These are phyloP conservation scores for Sphenodon punctatus DNA, from an alignment of 2,797 vertebrate genomes.

Conservation along the genomic window DNA sequence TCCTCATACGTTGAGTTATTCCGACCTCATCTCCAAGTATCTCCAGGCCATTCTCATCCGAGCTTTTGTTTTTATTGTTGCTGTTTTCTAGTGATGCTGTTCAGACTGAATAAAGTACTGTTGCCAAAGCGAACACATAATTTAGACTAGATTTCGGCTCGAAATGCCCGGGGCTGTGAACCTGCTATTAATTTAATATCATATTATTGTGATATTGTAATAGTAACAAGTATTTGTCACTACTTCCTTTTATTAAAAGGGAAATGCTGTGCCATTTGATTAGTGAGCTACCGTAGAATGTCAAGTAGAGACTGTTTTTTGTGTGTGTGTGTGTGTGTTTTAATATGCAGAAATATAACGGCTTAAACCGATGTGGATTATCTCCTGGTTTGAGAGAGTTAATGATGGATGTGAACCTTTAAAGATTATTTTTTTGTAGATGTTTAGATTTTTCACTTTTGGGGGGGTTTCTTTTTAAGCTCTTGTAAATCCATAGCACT, in stretches of 20 bases:
- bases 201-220: slow-evolving; percentile 70
- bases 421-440: slow-evolving; percentile 49
- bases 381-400: slow-evolving; percentile 37
- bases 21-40: not conserved
- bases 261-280: slow-evolving; percentile 67
- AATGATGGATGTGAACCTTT: slow-evolving; percentile 59
- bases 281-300: slow-evolving; percentile 43
- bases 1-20: not conserved
- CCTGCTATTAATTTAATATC: slow-evolving; percentile 73
- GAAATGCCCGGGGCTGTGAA: slow-evolving; percentile 54
- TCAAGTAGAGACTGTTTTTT: slow-evolving; percentile 22
- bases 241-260: slow-evolving; percentile 73
- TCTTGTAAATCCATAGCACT: not conserved
- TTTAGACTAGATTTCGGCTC: slow-evolving; percentile 64
- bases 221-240: slow-evolving; percentile 71
- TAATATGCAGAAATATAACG: slow-evolving; percentile 37
- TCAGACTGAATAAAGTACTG: slow-evolving; percentile 69
- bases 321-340: not conserved
- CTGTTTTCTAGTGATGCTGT: slow-evolving; percentile 14
- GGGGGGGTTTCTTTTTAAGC: slow-evolving; percentile 47
- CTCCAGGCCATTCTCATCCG: not conserved
- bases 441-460: slow-evolving; percentile 46
- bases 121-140: slow-evolving; percentile 77
- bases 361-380: slow-evolving; percentile 32
- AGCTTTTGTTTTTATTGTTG: not conserved